Conservation (phyloP, 2,113 vertebrate species). For the Amphiprion ocellaris region DNA sequence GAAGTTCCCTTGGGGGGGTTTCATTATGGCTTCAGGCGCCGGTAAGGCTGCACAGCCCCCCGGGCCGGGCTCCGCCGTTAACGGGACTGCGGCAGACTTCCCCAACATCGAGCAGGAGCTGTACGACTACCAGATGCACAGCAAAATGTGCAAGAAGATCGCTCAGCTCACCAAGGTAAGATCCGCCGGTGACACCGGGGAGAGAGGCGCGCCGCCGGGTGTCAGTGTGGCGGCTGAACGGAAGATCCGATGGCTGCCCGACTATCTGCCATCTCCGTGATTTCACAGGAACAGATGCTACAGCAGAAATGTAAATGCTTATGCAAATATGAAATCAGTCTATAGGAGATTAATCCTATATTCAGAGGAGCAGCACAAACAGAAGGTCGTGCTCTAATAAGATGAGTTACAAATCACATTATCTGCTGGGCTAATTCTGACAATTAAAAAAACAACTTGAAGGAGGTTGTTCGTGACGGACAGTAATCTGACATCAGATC, state of each 20-base stretch:
- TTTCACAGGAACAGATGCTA: neutral
- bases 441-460: slow-evolving; percentile 46
- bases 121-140: slow-evolving; percentile 89
- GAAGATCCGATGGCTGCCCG: slow-evolving; percentile 41
- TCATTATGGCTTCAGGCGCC: slow-evolving; percentile 89
- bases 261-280: slow-evolving; percentile 16
- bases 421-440: neutral
- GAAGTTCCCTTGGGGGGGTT: slow-evolving; percentile 65
- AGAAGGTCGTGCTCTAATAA: neutral
- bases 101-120: slow-evolving; percentile 83
- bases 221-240: slow-evolving; percentile 43
- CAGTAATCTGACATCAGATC: slow-evolving; percentile 31
- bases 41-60: slow-evolving; percentile 85
- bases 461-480: slow-evolving; percentile 59
- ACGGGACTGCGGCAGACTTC: slow-evolving; percentile 86
- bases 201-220: slow-evolving; percentile 34
- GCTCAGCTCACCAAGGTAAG: slow-evolving; percentile 99
- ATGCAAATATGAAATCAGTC: neutral
- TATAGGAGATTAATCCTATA: neutral
- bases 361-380: neutral
- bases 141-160: slow-evolving; percentile 99
- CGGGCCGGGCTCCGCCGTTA: slow-evolving; percentile 80
- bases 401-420: neutral
- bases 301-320: neutral
- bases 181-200: slow-evolving; percentile 24